A percentile compares a stretch with the other conserved stretches of the same genome.
Evolutionary conservation across 1,140 invertebrate species (phyloP).

Genomic region (Leptopilina boulardi): DNA sequence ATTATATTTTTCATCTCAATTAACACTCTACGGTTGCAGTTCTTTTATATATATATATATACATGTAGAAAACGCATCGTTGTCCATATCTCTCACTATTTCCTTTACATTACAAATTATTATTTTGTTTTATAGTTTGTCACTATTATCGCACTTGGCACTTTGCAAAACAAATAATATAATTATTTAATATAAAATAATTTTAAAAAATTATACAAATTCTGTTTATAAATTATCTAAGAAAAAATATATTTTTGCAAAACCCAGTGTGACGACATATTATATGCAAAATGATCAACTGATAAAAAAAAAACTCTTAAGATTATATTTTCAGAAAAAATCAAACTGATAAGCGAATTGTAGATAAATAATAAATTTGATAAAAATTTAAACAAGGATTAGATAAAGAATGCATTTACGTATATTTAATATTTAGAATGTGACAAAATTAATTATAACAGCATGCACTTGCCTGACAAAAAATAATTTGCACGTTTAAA

Average conservation of each 20-base stretch:
- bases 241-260: not conserved
- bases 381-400: not conserved
- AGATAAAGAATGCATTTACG: not conserved
- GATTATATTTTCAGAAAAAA: not conserved
- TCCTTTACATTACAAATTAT: not conserved
- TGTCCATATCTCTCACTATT: conserved; percentile 10
- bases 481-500: not conserved
- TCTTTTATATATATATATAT: not conserved
- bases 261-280: not conserved
- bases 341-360: not conserved
- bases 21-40: conserved; percentile 64
- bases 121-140: not conserved
- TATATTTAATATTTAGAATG: not conserved
- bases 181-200: not conserved
- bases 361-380: not conserved
- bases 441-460: not conserved
- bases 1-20: conserved; percentile 39
- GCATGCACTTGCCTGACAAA: not conserved
- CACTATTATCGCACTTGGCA: not conserved
- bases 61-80: conserved; percentile 51
- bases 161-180: not conserved
- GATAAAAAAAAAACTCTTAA: not conserved
- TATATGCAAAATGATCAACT: not conserved
- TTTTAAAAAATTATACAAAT: not conserved
- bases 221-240: not conserved